Conservation (phyloP, 2,888 invertebrate species). For the Luperina testacea region DNA sequence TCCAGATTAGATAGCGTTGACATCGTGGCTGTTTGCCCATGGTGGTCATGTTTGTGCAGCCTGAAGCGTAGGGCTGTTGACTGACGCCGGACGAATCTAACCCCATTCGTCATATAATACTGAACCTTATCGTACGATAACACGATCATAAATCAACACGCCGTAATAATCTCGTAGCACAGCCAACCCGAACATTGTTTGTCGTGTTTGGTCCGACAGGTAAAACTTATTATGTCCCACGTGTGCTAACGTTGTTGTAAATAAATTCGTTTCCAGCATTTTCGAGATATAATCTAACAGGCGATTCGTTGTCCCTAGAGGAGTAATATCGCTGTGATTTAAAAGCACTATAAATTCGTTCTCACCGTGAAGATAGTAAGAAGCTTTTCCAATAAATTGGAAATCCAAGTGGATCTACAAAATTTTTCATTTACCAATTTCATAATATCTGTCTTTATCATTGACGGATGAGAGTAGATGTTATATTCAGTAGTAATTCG, state of each 20-base stretch:
- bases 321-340: slow-evolving; percentile 46
- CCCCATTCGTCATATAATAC: slow-evolving; percentile 67
- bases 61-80: slow-evolving; percentile 75
- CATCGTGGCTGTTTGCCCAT: slow-evolving; percentile 81
- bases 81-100: slow-evolving; percentile 73
- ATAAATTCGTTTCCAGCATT: slow-evolving; percentile 51
- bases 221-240: slow-evolving; percentile 68
- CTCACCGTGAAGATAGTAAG: slow-evolving; percentile 48
- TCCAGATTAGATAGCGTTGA: slow-evolving; percentile 85
- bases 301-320: slow-evolving; percentile 44
- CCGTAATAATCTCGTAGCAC: slow-evolving; percentile 53
- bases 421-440: slow-evolving; percentile 68
- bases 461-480: slow-evolving; percentile 63
- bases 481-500: slow-evolving; percentile 68
- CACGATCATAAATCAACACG: slow-evolving; percentile 64
- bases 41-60: slow-evolving; percentile 82
- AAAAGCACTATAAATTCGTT: slow-evolving; percentile 58
- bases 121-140: slow-evolving; percentile 70
- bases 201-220: slow-evolving; percentile 67
- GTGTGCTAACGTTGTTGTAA: slow-evolving; percentile 62
- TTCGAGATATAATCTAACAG: slow-evolving; percentile 48
- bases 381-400: slow-evolving; percentile 64
- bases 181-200: slow-evolving; percentile 62
- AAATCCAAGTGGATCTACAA: slow-evolving; percentile 70
- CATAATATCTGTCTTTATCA: slow-evolving; percentile 72